Evolutionary conservation across 2,113 vertebrate genomes (phyloP), one percentile per base, ranked within the genome.

Genomic region (Cochlearius cochlearius): DNA sequence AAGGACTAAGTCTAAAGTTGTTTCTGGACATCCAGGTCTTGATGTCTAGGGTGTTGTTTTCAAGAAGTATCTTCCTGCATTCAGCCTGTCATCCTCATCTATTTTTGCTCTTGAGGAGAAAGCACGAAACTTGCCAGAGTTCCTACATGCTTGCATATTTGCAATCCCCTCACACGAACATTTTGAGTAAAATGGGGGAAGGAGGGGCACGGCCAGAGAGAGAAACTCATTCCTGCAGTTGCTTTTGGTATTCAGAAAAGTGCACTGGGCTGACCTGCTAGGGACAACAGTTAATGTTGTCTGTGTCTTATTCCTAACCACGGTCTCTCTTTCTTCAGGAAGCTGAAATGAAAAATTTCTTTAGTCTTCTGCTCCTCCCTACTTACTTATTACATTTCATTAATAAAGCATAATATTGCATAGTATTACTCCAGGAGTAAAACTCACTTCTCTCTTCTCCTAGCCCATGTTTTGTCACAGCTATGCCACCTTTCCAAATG

Each of bases 61-160:
- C 56, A 75, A 68, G 41, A 50, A 62, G 20, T 38, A 25, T 30
- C n/a, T 86, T 93, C 16, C 18, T 71, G 11, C 14, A 75, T 62
- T 34, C 38, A 69, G 11, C 22, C 10, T 59, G 13, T 18, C 71
- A 34, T 60, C 25, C 15, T 86, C n/a, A 87, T 43, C 19, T 86
- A 3, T 39, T 81, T 15, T 25, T 81, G 55, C 15, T 26, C 34
- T 93, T 67, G 21, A 59, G 18, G 14, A 79, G 55, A 83, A 93
- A 83, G 5, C 12, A n/a, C 27, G 11, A 74, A 71, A 13, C 26
- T 53, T 66, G 11, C 2, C 77, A 0, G 1, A 39, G 16, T 34
- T 72, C 18, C 18, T 55, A 21, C 15, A 52, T 0, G 0, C 11
- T 34, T 55, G 7, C 2, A 3, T 78, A 32, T 66, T 47, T 80